Base-by-base conservation (phyloP, 2,797 vertebrate species). In the Atherinosoma microstoma region DNA sequence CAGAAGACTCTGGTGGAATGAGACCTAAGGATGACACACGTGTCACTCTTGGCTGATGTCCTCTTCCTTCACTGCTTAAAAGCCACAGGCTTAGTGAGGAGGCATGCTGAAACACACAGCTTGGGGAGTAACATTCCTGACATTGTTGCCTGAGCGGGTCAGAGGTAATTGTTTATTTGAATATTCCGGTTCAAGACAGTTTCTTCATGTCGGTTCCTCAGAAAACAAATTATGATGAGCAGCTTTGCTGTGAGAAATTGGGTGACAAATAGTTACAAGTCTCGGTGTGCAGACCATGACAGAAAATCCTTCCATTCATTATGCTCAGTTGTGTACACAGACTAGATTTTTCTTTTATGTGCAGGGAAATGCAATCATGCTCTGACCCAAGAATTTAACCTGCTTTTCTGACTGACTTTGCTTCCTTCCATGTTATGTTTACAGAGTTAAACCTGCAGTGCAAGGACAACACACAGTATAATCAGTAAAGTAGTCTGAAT, bases 81-180 rank as follows among this genome's bases (percentile, higher is more conserved):
- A 86, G 78, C 81, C 81, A 76, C 67, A 30, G 86, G 73, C 80
- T 87, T 70, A 75, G 73, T 16, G 49, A 63, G 65, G 70, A 84
- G 82, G 49, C 84, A 84, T 78, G 88, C 84, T 80, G 68, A 70
- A 80, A 91, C 87, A 91, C 87, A 84, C 45, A 63, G 20, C 29
- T 67, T 0, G 2, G 34, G 58, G 27, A 82, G 88, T 68, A 76
- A 78, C 87, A 93, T 93, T 92, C 89, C 85, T 84, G 64, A 70
- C 84, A 85, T 90, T 79, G 81, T 87, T 90, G 70, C 82, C 67
- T 27, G 67, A 79, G 71, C 64, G 68, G 76, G 85, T 90, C 83
- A 73, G 66, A 79, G 78, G 69, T 93, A 93, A 92, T 91, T 94
- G 90, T 93, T 95, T 91, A 84, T 92, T 88, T 92, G 70, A 88